Conservation (phyloP, 2,797 vertebrate species). For the Trichosurus vulpecula region DNA sequence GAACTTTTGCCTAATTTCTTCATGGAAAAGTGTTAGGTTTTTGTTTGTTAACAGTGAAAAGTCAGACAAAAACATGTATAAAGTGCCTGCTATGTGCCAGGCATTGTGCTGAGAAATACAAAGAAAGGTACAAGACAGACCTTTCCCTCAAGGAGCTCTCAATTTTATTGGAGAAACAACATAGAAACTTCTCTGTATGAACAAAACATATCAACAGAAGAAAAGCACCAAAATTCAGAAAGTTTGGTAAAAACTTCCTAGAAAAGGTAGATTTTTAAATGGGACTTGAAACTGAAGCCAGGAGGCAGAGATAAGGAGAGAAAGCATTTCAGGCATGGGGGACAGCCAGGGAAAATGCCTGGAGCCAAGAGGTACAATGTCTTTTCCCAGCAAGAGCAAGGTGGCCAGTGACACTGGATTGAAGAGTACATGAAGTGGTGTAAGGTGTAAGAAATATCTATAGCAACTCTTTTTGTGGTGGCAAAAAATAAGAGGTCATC, state of each 20-base stretch:
- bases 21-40: neutral
- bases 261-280: neutral
- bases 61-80: neutral
- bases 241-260: neutral
- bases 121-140: neutral
- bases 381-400: neutral
- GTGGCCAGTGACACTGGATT: neutral
- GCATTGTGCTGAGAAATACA: neutral
- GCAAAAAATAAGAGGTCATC: neutral
- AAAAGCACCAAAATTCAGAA: neutral
- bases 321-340: neutral
- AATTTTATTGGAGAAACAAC: neutral
- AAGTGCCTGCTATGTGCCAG: neutral
- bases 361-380: neutral
- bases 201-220: neutral
- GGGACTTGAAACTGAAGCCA: neutral
- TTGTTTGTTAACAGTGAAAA: neutral
- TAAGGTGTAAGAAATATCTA: neutral
- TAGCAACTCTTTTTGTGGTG: neutral
- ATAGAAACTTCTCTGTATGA: neutral
- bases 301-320: neutral
- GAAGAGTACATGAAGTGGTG: neutral
- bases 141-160: neutral
- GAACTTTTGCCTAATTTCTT: neutral
- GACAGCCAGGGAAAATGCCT: neutral